Percentiles rank a stretch among this genome's conserved stretches.
Evolutionary conservation across 2,797 vertebrate genomes (phyloP).

Genomic region (Danio choprae): DNA sequence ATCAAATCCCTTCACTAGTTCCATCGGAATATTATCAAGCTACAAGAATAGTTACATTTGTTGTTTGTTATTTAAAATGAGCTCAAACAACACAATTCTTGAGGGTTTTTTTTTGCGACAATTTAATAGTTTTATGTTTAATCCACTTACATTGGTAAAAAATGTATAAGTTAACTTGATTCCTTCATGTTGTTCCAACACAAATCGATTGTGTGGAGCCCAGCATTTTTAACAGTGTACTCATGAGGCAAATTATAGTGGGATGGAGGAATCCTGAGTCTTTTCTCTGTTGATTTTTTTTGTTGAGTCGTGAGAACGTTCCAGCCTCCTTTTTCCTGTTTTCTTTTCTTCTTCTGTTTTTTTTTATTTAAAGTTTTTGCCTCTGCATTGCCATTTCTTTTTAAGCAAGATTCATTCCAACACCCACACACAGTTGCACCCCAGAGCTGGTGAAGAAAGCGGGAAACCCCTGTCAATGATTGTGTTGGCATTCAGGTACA

Average conservation of each 20-base stretch:
- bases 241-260: not conserved
- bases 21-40: no score
- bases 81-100: no score
- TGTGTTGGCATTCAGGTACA: constrained; percentile 37
- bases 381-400: constrained; percentile 23
- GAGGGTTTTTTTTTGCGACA: no score
- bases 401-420: constrained; percentile 52
- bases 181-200: no score
- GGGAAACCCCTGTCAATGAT: constrained; percentile 55
- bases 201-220: no score
- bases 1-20: no score
- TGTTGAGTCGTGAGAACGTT: constrained; percentile 29
- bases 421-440: constrained; percentile 57
- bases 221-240: no score
- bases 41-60: no score
- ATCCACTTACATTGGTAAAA: no score
- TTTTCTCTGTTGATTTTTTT: constrained; percentile 2
- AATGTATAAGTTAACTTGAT: no score
- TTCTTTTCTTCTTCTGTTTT: not conserved
- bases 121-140: no score
- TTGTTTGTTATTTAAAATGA: no score
- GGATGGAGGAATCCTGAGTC: not conserved
- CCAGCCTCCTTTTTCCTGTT: not conserved
- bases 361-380: not conserved
- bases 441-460: constrained; percentile 13